A percentile compares a stretch with the other conserved stretches of the same genome.
These are phyloP conservation scores for Rotaria magnacalcarata DNA, from an alignment of 2,888 invertebrate species.

Conservation along the genomic window DNA sequence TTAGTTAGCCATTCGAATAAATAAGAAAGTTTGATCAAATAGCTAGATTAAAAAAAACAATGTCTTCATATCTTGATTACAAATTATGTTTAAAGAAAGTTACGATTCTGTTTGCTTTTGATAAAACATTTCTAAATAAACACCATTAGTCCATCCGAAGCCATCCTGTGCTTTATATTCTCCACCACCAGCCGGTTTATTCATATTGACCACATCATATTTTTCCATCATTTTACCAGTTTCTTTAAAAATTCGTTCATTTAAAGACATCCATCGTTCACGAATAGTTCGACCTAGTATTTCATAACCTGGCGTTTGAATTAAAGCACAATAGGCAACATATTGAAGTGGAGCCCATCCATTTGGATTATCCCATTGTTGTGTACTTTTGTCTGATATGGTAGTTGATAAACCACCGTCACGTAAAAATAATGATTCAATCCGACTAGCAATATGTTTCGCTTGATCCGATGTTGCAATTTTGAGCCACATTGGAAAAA, in stretches of 20 bases:
- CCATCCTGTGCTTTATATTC: slow-evolving; percentile 84
- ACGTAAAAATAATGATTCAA: slow-evolving; percentile 46
- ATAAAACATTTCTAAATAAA: slow-evolving; percentile 55
- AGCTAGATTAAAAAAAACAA: too few species aligned
- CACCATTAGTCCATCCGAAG: slow-evolving; percentile 90
- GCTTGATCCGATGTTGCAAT: slow-evolving; percentile 43
- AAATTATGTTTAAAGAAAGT: not conserved
- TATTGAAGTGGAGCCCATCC: slow-evolving; percentile 90
- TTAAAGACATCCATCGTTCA: slow-evolving; percentile 68
- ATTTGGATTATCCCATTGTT: slow-evolving; percentile 66
- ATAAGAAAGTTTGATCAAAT: too few species aligned
- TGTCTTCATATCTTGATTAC: too few species aligned
- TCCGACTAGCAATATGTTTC: not conserved
- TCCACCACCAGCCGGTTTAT: slow-evolving; percentile 75
- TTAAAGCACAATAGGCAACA: slow-evolving; percentile 73
- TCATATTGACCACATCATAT: slow-evolving; percentile 54
- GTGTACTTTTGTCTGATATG: slow-evolving; percentile 53
- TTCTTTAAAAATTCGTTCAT: slow-evolving; percentile 53
- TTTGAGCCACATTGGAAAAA: slow-evolving; percentile 51
- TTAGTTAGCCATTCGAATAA: too few species aligned
- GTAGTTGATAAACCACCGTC: slow-evolving; percentile 53
- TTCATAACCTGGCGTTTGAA: slow-evolving; percentile 68
- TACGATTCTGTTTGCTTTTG: not conserved
- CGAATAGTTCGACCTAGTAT: slow-evolving; percentile 70
- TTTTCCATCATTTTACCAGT: slow-evolving; percentile 60